Percentiles rank a stretch among this genome's conserved stretches.
Conservation (phyloP, 1,140 invertebrate species). For the Euura saliciscinereae region DNA sequence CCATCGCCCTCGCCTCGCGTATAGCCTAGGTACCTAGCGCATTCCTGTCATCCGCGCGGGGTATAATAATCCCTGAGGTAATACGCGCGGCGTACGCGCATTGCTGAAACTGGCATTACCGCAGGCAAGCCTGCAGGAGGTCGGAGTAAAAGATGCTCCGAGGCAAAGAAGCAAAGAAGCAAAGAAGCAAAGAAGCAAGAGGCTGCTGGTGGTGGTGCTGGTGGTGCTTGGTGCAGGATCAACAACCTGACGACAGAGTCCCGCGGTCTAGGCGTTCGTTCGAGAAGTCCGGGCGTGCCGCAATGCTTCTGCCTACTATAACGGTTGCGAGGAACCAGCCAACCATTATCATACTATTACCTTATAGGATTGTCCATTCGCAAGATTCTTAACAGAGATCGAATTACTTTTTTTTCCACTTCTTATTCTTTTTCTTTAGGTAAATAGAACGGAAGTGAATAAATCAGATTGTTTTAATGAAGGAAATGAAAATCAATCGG, state of each 20-base stretch:
- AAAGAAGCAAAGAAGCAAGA: background rate
- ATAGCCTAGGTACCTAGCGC: constrained; percentile 4
- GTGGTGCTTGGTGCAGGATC: background rate
- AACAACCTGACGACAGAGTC: constrained; percentile 6
- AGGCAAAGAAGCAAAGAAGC: too few relatives aligned
- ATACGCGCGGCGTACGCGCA: too few relatives aligned
- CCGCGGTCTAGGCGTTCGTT: background rate
- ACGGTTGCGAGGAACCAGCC: background rate
- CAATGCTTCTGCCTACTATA: background rate
- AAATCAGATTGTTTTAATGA: too few relatives aligned
- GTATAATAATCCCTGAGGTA: background rate
- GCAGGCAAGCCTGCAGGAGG: too few relatives aligned
- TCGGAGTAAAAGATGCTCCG: too few relatives aligned
- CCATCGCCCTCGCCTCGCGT: constrained; percentile 20
- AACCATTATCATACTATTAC: background rate
- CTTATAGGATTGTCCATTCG: too few relatives aligned
- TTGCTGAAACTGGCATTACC: too few relatives aligned
- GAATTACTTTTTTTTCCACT: too few relatives aligned
- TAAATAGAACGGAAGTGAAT: too few relatives aligned
- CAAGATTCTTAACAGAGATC: too few relatives aligned
- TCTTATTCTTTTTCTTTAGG: too few relatives aligned
- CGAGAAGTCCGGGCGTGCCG: background rate
- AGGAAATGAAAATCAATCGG: too few relatives aligned
- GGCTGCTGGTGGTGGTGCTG: background rate
- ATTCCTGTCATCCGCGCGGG: background rate